Base-by-base conservation (phyloP, 2,113 vertebrate genomes). In the Pluvianellus socialis region DNA sequence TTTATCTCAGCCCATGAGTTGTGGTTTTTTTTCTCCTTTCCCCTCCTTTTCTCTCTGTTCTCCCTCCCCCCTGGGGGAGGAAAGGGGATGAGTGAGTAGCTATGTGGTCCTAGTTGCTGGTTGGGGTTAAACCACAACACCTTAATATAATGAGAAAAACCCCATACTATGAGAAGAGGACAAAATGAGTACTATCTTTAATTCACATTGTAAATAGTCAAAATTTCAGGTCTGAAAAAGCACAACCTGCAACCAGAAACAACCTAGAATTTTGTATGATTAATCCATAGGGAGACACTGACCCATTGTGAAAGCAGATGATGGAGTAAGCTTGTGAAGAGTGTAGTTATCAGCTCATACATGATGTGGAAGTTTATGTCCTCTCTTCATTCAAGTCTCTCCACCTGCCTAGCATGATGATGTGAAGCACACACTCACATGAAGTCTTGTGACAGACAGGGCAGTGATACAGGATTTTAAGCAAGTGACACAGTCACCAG, bases 301-400 rank as follows among this genome's bases (percentile, higher is more conserved):
- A 30, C 40, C 21, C 6, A 1, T 22, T 27, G 7, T 73, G 70
- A 77, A 68, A 77, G 28, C 10, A 45, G 23, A 15, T 11, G 35
- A 32, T 4, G 24, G 14, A 1, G 7, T 2, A 26, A 17, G 10
- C 49, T 40, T 70, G 27, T 68, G 23, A 68, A 13, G 3, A 3
- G 16, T 3, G 1, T 10, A 28, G 19, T n/a, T n/a, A 0, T 21
- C 42, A 90, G 26, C 47, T 75, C 26, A 14, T 18, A 32, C 2
- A 1, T 27, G 35, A 35, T 3, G 3, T 16, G 19, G 15, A 3
- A 12, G 5, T 23, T 4, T 22, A 3, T 2, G 0, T 33, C 28
- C 12, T 42, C 32, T 68, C 38, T 22, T 59, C 40, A 12, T 9
- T 23, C 4, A 7, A 6, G 21, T 23, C 12, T 47, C 11, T 8